Conservation (phyloP, 2,888 invertebrate species). For the Metalampra italica region DNA sequence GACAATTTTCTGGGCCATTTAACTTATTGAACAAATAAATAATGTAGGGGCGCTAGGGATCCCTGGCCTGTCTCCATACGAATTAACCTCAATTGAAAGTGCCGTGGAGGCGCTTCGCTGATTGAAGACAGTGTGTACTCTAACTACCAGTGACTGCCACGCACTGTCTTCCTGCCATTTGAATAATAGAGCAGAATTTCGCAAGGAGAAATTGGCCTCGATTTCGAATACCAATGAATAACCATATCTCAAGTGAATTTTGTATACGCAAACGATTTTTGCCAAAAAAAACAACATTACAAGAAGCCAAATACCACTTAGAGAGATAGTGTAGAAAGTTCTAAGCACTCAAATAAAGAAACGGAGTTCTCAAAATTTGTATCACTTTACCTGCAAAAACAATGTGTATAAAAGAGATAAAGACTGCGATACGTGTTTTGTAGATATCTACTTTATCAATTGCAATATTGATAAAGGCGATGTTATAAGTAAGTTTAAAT, state of each 20-base stretch:
- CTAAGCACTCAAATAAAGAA: too few species aligned
- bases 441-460: conserved; percentile 27
- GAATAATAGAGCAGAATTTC: conserved; percentile 30
- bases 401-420: conserved; percentile 9
- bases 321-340: conserved; percentile 2
- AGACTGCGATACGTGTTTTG: conserved; percentile 20
- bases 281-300: too few species aligned
- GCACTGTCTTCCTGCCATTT: conserved; percentile 40
- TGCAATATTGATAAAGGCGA: conserved; percentile 15
- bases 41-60: conserved; percentile 70
- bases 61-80: conserved; percentile 69
- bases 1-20: conserved; percentile 55
- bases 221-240: conserved; percentile 5
- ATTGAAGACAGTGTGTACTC: conserved; percentile 64
- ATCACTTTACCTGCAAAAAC: neutral
- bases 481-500: neutral
- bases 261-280: neutral
- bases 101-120: conserved; percentile 72
- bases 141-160: conserved; percentile 46
- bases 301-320: neutral
- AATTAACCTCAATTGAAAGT: conserved; percentile 78
- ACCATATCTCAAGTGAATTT: neutral
- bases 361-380: too few species aligned
- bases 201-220: conserved; percentile 13
- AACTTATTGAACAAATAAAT: conserved; percentile 71